These are phyloP conservation scores for Sibirionetta formosa DNA, from an alignment of 2,797 vertebrate species.

Conservation along the genomic window DNA sequence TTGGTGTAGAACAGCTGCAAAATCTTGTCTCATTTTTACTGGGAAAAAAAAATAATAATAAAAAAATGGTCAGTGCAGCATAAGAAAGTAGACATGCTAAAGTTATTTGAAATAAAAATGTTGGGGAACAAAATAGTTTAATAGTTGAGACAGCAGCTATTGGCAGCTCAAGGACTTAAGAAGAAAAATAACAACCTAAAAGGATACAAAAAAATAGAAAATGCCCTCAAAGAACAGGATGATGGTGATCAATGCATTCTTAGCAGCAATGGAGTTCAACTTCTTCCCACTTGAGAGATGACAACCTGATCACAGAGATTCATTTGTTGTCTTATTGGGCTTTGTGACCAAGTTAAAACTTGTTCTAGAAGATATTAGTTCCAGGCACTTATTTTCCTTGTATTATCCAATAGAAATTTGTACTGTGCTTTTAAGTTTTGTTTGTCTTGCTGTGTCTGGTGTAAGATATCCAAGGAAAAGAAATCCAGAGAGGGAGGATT, in stretches of 20 bases:
- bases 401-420: neutral
- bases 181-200: neutral
- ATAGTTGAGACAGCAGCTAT: neutral
- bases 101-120: neutral
- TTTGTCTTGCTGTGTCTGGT: neutral
- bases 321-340: neutral
- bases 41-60: neutral
- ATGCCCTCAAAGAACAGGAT: neutral
- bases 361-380: neutral
- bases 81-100: neutral
- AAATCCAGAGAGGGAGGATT: neutral
- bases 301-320: neutral
- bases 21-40: neutral
- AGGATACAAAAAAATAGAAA: neutral
- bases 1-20: neutral
- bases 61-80: neutral
- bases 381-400: neutral
- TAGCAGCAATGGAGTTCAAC: neutral
- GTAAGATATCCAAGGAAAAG: neutral
- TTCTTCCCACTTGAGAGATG: neutral
- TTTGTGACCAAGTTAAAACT: neutral
- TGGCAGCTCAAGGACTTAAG: neutral
- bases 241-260: neutral
- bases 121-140: neutral
- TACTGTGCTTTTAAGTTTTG: neutral